Conservation (phyloP, 2,113 vertebrate genomes). For the Irena cyanogastra region DNA sequence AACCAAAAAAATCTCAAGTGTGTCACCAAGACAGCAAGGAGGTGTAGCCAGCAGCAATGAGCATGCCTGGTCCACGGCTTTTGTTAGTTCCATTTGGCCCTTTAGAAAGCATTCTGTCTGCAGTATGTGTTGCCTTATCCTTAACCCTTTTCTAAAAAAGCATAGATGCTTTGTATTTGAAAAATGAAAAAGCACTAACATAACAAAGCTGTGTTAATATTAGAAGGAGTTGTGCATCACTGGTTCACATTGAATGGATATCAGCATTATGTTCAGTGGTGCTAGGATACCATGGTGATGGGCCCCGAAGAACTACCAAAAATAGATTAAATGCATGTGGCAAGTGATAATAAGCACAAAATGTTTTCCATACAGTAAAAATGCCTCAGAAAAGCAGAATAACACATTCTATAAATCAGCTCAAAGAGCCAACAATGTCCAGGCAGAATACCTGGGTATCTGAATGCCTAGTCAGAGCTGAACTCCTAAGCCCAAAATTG, state of each 20-base stretch:
- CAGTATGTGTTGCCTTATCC: background rate
- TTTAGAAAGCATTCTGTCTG: background rate
- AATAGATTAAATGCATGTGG: constrained; percentile 66
- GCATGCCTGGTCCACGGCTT: background rate
- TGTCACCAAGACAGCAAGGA: background rate
- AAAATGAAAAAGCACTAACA: constrained; percentile 10
- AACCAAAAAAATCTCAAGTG: background rate
- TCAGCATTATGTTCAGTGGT: constrained; percentile 24
- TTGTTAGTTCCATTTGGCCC: background rate
- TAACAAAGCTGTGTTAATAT: constrained; percentile 30
- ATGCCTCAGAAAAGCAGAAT: constrained; percentile 23
- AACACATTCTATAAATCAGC: constrained; percentile 19
- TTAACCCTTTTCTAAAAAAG: background rate
- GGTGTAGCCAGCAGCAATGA: fast-evolving
- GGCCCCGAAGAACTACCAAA: constrained; percentile 61
- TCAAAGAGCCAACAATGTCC: constrained; percentile 25
- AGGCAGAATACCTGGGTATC: background rate
- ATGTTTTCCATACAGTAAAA: constrained; percentile 64
- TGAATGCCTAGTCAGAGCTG: background rate
- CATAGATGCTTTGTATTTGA: background rate
- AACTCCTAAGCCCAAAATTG: constrained; percentile 36
- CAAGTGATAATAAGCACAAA: constrained; percentile 66
- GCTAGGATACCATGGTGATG: constrained; percentile 67
- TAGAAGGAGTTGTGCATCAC: constrained; percentile 27
- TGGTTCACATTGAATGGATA: constrained; percentile 39